Conservation (phyloP, 37 sponge, comb jelly and placozoan genomes). For the Theonella swinhoei region DNA sequence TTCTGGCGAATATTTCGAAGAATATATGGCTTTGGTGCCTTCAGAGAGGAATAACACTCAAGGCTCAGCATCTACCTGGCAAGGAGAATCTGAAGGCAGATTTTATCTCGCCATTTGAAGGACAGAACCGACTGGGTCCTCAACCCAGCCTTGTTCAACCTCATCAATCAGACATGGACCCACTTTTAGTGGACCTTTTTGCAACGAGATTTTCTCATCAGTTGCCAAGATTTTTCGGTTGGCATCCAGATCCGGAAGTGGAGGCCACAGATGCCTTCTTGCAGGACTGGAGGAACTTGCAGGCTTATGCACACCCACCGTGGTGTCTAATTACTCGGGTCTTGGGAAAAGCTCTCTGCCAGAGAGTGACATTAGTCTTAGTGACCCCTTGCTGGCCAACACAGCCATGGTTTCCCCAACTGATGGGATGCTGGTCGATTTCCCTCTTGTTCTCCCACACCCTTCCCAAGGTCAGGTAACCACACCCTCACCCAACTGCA, state of each 20-base stretch:
- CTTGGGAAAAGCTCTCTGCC: not conserved
- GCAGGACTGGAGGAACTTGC: slow-evolving; percentile 8
- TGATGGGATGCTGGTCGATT: slow-evolving; percentile 4
- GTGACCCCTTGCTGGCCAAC: slow-evolving; percentile 13
- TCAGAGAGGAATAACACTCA: not conserved
- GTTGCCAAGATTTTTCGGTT: slow-evolving; percentile 31
- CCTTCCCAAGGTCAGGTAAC: not conserved
- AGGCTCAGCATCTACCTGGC: slow-evolving; percentile 38
- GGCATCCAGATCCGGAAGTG: slow-evolving; percentile 51
- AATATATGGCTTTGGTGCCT: slow-evolving; percentile 36
- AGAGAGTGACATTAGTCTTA: slow-evolving; percentile 9
- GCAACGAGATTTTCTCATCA: slow-evolving; percentile 41
- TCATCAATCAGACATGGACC: slow-evolving; percentile 4
- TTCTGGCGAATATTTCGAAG: not conserved
- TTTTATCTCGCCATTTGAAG: slow-evolving; percentile 8
- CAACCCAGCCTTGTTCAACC: slow-evolving; percentile 18
- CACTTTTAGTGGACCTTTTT: slow-evolving; percentile 51
- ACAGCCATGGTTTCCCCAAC: slow-evolving; percentile 23
- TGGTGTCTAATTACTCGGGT: slow-evolving; percentile 42
- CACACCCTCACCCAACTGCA: slow-evolving; percentile 18
- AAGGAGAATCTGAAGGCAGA: slow-evolving; percentile 30
- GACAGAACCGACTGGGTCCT: slow-evolving; percentile 57
- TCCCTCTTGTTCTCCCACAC: not conserved
- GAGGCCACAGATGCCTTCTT: slow-evolving; percentile 29
- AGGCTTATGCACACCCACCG: slow-evolving; percentile 39